phyloP scores from a whole-genome alignment of 2,888 invertebrate species.

The Drosophila atroscutellata region DNA sequence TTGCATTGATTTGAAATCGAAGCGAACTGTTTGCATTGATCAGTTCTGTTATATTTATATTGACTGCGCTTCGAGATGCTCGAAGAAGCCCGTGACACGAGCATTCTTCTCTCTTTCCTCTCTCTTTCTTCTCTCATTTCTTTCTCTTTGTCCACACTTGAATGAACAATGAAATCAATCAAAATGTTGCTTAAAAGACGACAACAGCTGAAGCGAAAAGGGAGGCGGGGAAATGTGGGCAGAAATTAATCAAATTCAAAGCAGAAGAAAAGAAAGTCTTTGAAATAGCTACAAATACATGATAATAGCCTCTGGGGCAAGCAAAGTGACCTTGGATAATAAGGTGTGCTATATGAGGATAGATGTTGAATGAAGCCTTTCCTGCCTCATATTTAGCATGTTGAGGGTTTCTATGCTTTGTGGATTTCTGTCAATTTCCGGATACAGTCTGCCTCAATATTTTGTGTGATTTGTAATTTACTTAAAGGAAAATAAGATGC shows the following conservation, averaged over 20 bases:
- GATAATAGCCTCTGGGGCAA: neutral
- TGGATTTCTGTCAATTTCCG: neutral
- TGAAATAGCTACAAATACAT: neutral
- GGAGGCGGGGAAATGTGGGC: neutral
- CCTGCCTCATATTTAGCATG: neutral
- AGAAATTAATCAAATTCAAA: neutral
- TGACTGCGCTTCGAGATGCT: conserved; percentile 53
- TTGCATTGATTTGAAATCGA: conserved; percentile 52
- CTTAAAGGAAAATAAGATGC: neutral
- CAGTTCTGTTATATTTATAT: conserved; percentile 63
- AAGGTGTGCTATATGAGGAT: neutral
- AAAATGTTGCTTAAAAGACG: conserved; percentile 2
- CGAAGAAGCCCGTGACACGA: conserved; percentile 47
- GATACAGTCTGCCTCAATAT: neutral
- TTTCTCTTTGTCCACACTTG: conserved; percentile 1
- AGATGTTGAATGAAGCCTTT: neutral
- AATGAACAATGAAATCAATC: conserved; percentile 47
- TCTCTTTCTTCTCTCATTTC: neutral
- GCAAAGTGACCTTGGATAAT: neutral
- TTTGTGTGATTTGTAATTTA: neutral
- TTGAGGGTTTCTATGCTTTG: neutral
- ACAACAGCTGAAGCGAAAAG: neutral
- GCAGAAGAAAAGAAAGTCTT: too few relatives aligned
- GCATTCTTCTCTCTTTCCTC: neutral
- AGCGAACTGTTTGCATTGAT: conserved; percentile 68